These are phyloP conservation scores for Peromyscus eremicus DNA, from an alignment of 2,797 vertebrate species.

Conservation along the genomic window DNA sequence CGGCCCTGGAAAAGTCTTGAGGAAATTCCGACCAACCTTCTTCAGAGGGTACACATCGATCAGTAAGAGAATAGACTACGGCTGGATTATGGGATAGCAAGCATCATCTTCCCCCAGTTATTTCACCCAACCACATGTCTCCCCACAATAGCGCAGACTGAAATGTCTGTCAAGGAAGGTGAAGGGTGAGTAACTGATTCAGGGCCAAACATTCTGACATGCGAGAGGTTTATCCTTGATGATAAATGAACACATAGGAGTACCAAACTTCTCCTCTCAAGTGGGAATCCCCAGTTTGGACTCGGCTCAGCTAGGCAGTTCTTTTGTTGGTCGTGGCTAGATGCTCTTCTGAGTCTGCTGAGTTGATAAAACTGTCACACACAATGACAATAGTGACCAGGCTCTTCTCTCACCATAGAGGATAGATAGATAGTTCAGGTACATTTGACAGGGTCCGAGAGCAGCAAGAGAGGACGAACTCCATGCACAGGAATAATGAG, in stretches of 20 bases:
- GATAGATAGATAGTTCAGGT: not conserved
- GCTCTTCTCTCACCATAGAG: not conserved
- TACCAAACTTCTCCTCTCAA: not conserved
- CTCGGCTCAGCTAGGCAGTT: slow-evolving; percentile 44
- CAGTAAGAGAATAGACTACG: not conserved
- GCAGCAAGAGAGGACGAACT: not conserved
- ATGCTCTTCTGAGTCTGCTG: not conserved
- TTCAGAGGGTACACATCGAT: not conserved
- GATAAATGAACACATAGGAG: not conserved
- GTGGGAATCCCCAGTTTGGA: not conserved
- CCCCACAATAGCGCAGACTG: not conserved
- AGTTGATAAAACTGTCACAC: not conserved
- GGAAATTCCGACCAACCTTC: not conserved
- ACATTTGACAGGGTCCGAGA: not conserved
- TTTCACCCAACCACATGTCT: not conserved
- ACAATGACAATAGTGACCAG: not conserved
- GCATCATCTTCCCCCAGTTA: not conserved
- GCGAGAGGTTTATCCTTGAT: not conserved
- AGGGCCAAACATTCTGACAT: not conserved
- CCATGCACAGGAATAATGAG: not conserved
- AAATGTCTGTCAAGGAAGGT: not conserved
- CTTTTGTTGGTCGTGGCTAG: not conserved
- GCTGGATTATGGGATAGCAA: not conserved
- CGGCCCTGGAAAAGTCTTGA: not conserved
- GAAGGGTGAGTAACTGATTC: not conserved